phyloP scores from a whole-genome alignment of 1,140 invertebrate genomes.

The Melanaphis sacchari region DNA sequence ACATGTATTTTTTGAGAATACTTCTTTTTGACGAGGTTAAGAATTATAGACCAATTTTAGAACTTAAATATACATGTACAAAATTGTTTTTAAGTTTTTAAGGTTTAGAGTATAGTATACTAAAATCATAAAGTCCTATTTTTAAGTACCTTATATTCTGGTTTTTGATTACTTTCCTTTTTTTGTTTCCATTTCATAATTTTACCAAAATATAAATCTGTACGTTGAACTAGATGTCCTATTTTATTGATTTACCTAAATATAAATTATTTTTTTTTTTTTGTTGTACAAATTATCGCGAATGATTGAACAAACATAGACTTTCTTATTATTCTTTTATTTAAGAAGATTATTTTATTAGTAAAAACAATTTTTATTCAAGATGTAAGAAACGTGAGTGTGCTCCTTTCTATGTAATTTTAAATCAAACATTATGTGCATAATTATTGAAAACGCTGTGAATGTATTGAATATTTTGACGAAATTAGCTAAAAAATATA shows the following conservation, averaged over 20 bases:
- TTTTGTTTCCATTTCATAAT: not conserved
- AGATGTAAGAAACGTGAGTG: not conserved
- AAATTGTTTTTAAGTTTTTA: not conserved
- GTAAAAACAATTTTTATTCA: not conserved
- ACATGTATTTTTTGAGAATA: not conserved
- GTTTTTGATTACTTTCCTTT: not conserved
- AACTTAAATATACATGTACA: not conserved
- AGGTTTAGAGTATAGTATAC: not conserved
- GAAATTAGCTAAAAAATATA: not conserved
- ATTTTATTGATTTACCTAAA: not conserved
- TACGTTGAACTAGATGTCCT: not conserved
- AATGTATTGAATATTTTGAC: not conserved
- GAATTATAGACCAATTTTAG: not conserved
- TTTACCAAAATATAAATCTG: not conserved
- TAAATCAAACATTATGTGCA: not conserved
- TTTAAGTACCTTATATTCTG: not conserved
- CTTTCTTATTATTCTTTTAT: not conserved
- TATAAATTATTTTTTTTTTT: not conserved
- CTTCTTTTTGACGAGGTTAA: not conserved
- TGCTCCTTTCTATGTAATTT: not conserved
- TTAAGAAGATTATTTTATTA: not conserved
- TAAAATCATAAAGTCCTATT: not conserved
- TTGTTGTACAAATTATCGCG: not conserved
- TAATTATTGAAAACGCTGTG: too few species aligned
- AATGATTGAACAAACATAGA: not conserved